Base-by-base conservation (phyloP, 2,797 vertebrate genomes). In the Periparus ater region DNA sequence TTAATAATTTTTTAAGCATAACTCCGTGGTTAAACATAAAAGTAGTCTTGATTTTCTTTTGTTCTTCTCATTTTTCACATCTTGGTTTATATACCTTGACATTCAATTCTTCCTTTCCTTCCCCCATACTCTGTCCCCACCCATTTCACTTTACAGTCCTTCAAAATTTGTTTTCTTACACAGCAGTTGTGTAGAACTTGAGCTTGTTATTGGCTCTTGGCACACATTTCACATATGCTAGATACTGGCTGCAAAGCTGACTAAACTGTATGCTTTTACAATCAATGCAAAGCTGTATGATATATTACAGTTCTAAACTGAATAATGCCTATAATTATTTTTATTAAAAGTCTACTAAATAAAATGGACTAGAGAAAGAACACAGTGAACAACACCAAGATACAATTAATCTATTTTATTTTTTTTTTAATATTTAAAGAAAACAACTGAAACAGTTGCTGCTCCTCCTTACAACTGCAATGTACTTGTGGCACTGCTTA, bases 401-500 rank as follows among this genome's bases (percentile, higher is more conserved):
- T 57, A 10, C 7, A 32, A 40, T 19, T 38, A 34, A 27, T 51
- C 10, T 53, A 5, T 30, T 36, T 34, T 15, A 23, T 12, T 34
- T 60, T 88, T 63, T 53, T 70, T 8, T 51, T 54, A 20, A 51
- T 40, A 44, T 47, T 63, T 81, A 15, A 92, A 76, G 45, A 17
- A 62, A 67, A 17, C 7, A 19, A 29, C 9, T 58, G 23, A 65
- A 82, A 29, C 1, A 7, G 10, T 17, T 54, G 18, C 21, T 42
- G 4, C 13, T 54, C 13, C 14, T 15, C 11, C 60, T 76, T 30
- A 34, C 5, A 26, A 3, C 10, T 62, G 30, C 34, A 57, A 32
- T 6, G 9, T 42, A 53, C 25, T 4, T 23, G 5, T n/a, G 34
- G 14, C 0, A 1, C 11, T 20, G 13, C 7, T 68, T 67, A 71